Evolutionary conservation across 2,113 vertebrate genomes (phyloP), one percentile per base, ranked within the genome.

Genomic region (Xenopus laevis): DNA sequence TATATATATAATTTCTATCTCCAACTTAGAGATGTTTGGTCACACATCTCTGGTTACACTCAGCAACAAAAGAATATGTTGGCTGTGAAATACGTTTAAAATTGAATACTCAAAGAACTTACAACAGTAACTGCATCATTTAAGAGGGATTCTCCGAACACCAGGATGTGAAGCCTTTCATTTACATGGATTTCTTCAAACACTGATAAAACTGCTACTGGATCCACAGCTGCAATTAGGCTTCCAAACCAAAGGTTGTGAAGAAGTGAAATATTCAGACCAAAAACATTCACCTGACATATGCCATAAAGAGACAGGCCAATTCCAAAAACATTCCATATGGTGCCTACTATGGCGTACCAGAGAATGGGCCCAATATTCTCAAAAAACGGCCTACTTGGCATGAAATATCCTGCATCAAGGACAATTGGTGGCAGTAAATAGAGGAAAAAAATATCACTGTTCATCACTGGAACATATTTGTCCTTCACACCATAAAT

Each of bases 131-230:
- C 89, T 0, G 92, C 93, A 0, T 94, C 92, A 0, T 95, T 95
- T 66, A 94, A 87, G 52, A 95, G 84, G 0, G 91, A 94, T 60
- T 93, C 92, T 7, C 91, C 92, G 0, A 95, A 94, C 62, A 94
- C 89, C 81, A 94, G 68, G 73, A 94, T 91, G 71, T 93, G 88
- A 7, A 95, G 87, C 78, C 94, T 93, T 65, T 94, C 91, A 0
- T 95, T 95, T 59, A 93, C 91, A 0, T 93, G 90, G 79, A 95
- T 95, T 86, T 95, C 91, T 78, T 95, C 90, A 7, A 94, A 94
- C 45, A 95, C 89, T 0, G 92, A 91, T 0, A 95, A 80, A 67
- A 94, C 91, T 0, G 90, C 90, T 76, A 93, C 89, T 0, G 94
- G 91, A 18, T 94, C 89, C 45, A 94, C 91, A 0, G 92, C 89